A percentile compares a stretch with the other conserved stretches of the same genome.
phyloP scores from a whole-genome alignment of 1,140 invertebrate species.

The Gryllus bimaculatus region DNA sequence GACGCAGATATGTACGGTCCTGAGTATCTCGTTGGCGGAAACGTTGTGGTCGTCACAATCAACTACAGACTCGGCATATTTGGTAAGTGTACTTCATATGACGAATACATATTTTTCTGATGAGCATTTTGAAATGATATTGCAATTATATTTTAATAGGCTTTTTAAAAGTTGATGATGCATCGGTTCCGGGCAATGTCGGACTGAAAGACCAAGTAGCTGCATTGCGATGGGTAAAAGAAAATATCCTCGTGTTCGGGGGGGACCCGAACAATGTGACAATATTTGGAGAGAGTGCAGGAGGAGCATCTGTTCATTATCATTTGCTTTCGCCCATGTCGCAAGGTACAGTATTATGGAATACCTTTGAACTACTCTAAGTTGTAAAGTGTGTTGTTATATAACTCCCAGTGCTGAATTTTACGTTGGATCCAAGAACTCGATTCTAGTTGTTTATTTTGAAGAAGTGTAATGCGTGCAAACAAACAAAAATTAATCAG shows the following conservation, averaged over 20 bases:
- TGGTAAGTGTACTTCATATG: constrained; percentile 30
- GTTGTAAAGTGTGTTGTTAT: too few species aligned
- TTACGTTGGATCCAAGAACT: too few species aligned
- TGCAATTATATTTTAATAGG: background rate
- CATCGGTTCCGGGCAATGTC: background rate
- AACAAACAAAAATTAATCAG: too few species aligned
- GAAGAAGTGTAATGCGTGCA: too few species aligned
- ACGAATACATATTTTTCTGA: background rate
- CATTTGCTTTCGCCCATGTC: background rate
- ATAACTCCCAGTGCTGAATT: too few species aligned
- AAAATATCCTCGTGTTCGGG: background rate
- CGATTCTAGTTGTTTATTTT: too few species aligned
- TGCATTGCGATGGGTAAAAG: background rate
- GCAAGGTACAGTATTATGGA: background rate
- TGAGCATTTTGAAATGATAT: background rate
- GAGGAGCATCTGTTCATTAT: background rate
- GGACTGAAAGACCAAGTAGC: background rate
- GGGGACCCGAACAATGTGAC: background rate
- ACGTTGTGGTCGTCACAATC: constrained; percentile 56
- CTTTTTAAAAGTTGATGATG: background rate
- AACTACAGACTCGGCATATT: constrained; percentile 60
- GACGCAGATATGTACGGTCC: constrained; percentile 50
- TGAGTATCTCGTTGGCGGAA: constrained; percentile 51
- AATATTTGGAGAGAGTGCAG: background rate
- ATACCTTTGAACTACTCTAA: too few species aligned